Evolutionary conservation across 2,797 vertebrate genomes (phyloP).

Genomic region (Sternarchorhynchus goeldii): DNA sequence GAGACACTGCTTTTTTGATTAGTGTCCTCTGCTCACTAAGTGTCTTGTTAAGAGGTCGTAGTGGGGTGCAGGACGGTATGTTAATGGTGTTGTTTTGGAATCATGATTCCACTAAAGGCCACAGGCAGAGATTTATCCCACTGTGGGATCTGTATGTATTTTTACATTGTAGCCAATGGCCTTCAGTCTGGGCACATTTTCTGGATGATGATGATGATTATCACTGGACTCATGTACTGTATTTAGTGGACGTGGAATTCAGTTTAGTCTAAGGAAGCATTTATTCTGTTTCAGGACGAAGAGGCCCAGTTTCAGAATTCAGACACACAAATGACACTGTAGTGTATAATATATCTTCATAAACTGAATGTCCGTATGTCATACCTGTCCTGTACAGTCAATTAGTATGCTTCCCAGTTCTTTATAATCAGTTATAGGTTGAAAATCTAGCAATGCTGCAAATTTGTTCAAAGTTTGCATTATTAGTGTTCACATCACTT

Average conservation of each 20-base stretch:
- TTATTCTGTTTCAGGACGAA: too few species aligned
- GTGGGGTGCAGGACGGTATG: background rate
- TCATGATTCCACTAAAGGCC: slow-evolving; percentile 1
- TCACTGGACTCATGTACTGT: background rate
- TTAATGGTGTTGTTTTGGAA: background rate
- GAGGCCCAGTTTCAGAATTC: background rate
- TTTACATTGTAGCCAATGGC: background rate
- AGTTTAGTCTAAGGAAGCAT: background rate
- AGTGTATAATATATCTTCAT: background rate
- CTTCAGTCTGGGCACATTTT: background rate
- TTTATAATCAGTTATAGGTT: too few species aligned
- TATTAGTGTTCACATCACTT: too few species aligned
- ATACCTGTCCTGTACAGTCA: too few species aligned
- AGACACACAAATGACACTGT: background rate
- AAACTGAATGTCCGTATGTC: too few species aligned
- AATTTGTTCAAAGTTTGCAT: too few species aligned
- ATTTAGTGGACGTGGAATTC: background rate
- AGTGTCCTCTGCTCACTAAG: slow-evolving; percentile 36
- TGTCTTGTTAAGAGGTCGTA: slow-evolving; percentile 14
- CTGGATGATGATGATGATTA: background rate
- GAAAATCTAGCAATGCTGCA: too few species aligned
- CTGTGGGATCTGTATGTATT: background rate
- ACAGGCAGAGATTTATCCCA: background rate
- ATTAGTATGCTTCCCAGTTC: too few species aligned
- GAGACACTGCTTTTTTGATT: slow-evolving; percentile 27